Conservation (phyloP, 2,113 vertebrate species). For the Ibidorhyncha struthersii region DNA sequence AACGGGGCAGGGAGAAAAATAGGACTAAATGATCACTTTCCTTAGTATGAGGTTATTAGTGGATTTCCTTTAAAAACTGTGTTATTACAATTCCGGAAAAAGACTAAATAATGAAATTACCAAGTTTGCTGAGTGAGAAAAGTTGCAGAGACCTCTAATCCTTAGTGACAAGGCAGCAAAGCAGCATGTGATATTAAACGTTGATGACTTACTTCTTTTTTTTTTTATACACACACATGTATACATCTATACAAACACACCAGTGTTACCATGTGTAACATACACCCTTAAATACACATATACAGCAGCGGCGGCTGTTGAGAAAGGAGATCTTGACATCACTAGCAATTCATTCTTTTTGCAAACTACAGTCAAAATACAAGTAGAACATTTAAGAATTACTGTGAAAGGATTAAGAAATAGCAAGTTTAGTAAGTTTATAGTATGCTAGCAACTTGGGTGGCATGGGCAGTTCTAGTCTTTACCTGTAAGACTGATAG, state of each 20-base stretch:
- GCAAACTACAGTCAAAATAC: not conserved
- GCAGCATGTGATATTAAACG: not conserved
- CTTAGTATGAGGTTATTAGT: not conserved
- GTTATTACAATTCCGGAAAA: not conserved
- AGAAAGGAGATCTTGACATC: not conserved
- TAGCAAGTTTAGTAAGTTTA: not conserved
- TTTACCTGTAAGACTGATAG: not conserved
- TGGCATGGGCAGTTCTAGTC: not conserved
- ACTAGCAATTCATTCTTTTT: not conserved
- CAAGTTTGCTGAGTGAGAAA: not conserved
- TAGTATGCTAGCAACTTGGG: not conserved
- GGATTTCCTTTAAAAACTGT: not conserved
- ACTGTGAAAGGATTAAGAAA: not conserved
- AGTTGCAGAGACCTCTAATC: not conserved
- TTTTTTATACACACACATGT: rapidly evolving
- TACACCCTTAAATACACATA: not conserved
- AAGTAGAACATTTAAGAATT: not conserved
- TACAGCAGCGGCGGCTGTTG: not conserved
- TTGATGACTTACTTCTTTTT: not conserved
- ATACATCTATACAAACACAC: not conserved
- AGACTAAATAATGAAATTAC: not conserved
- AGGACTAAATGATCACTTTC: not conserved
- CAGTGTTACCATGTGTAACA: not conserved
- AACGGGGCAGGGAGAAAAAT: not conserved
- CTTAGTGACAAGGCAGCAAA: not conserved